Evolutionary conservation across 2,113 vertebrate species (phyloP).

Genomic region (Pongo abelii): DNA sequence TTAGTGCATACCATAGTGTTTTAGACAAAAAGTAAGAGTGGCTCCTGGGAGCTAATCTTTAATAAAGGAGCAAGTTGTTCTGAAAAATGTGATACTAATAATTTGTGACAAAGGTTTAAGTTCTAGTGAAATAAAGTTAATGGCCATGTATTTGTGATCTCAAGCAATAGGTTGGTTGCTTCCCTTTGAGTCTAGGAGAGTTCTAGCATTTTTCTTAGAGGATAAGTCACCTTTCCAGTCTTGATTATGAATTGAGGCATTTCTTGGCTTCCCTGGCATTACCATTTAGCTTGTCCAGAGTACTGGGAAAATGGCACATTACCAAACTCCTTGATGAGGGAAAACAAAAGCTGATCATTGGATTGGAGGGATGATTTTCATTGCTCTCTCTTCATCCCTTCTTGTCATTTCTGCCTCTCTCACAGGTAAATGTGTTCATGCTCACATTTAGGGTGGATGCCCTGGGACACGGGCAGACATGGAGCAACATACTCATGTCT

Average conservation of each 20-base stretch:
- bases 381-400: neutral
- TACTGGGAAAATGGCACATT: neutral
- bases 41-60: neutral
- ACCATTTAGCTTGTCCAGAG: neutral
- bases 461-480: neutral
- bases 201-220: neutral
- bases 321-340: neutral
- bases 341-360: neutral
- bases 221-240: neutral
- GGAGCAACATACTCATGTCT: neutral
- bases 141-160: neutral
- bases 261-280: neutral
- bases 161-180: neutral
- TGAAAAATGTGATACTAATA: neutral
- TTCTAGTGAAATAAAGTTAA: neutral
- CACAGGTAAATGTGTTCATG: neutral
- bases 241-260: neutral
- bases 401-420: neutral
- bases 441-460: neutral
- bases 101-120: conserved; percentile 15
- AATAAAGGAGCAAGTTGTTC: neutral
- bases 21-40: neutral
- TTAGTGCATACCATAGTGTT: neutral
- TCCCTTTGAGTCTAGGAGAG: neutral
- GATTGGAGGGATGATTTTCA: neutral